phyloP scores from a whole-genome alignment of 2,113 vertebrate genomes.

The Chaetops frenatus region DNA sequence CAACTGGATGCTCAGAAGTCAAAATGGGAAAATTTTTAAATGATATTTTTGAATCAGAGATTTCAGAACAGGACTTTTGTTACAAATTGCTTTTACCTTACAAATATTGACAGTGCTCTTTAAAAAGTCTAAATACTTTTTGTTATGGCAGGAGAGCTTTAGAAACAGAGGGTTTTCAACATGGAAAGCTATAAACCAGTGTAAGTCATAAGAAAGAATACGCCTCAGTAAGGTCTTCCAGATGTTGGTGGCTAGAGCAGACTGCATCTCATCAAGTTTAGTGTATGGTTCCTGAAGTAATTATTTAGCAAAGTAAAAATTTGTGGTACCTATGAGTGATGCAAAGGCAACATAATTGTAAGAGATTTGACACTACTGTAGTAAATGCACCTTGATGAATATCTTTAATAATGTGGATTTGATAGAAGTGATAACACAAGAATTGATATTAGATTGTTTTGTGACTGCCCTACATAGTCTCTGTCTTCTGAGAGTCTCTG shows the following conservation, averaged over 20 bases:
- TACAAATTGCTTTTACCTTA: not conserved
- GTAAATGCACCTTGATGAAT: not conserved
- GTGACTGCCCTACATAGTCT: not conserved
- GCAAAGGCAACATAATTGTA: not conserved
- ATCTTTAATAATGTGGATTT: not conserved
- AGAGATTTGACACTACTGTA: not conserved
- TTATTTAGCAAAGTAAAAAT: not conserved
- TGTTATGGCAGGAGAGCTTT: not conserved
- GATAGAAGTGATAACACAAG: not conserved
- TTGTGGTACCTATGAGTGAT: accelerated
- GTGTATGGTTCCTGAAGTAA: not conserved
- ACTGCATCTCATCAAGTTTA: not conserved
- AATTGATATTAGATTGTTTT: not conserved
- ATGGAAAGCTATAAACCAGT: not conserved
- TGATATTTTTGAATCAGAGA: not conserved
- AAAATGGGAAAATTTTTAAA: not conserved
- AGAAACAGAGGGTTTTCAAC: not conserved
- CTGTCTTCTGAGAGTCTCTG: not conserved
- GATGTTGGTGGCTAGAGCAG: not conserved
- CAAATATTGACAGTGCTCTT: not conserved
- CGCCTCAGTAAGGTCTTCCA: not conserved
- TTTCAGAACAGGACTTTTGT: not conserved
- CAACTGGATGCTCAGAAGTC: not conserved
- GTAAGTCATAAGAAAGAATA: not conserved
- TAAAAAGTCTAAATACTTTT: not conserved